Evolutionary conservation across 2,888 invertebrate genomes (phyloP), one percentile per base, ranked within the genome.

Genomic region (Orthosia gothica): DNA sequence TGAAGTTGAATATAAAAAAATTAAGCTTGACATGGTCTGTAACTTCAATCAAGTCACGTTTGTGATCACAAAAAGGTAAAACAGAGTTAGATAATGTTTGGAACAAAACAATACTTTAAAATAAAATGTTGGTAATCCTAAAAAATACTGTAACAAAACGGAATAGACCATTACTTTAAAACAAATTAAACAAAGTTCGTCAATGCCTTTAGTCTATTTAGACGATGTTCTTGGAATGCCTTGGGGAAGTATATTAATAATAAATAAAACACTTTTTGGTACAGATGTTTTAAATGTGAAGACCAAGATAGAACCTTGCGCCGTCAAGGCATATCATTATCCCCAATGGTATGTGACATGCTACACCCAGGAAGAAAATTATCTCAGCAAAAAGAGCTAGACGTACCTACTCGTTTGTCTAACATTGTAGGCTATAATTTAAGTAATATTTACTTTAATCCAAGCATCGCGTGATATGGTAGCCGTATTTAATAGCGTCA

Each of bases 371-470:
- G 82, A 74, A 79, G 68, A 52, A 76, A 70, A 82, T 76, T 72
- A 84, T 58, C 52, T 59, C 20, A 26, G 75, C 63, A 81, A 83
- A 81, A 83, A 81, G 47, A 69, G 18, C 73, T 74, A 79, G 58
- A 70, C 32, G 20, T 26, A 69, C 32, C n/a, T 32, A 54, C 66
- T 81, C 82, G 78, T 82, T 82, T 73, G 66, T 77, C 78, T 63
- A 79, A 67, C 70, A 74, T 69, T 58, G 76, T 15, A 70, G 74
- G 74, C 76, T 87, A 84, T 90, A 91, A 92, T 92, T 92, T 92
- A 76, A 86, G 82, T 87, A 89, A 90, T 88, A 89, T 92, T 91
- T 89, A 87, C 86, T 86, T 89, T 92, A 92, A 93, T 92, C 87
- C 88, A 81, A 76, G 79, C 76, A 89, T 93, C 88, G 93, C 93